phyloP scores from a whole-genome alignment of 2,113 vertebrate species.

The Taxidea taxus region DNA sequence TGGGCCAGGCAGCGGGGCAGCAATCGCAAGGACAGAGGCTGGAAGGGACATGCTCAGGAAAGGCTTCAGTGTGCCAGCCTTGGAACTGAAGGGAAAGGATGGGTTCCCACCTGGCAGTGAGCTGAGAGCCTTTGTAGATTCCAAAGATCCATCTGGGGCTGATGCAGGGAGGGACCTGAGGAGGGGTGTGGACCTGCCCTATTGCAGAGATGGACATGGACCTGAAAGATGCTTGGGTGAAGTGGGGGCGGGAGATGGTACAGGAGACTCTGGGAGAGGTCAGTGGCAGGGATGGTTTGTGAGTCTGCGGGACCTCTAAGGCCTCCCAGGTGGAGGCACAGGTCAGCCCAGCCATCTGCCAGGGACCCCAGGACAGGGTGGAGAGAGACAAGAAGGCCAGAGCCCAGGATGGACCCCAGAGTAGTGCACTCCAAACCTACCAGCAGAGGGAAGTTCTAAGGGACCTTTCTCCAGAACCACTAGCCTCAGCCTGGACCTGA shows the following conservation, averaged over 20 bases:
- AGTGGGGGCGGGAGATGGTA: not conserved
- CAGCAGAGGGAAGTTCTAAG: not conserved
- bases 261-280: too few relatives aligned
- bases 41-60: not conserved
- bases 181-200: not conserved
- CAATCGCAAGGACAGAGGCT: not conserved
- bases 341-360: not conserved
- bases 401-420: not conserved
- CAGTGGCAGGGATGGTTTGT: not conserved
- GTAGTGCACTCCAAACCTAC: not conserved
- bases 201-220: not conserved
- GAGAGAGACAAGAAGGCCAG: not conserved
- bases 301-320: not conserved
- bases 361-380: not conserved
- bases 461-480: not conserved
- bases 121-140: not conserved
- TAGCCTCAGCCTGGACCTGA: not conserved
- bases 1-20: not conserved
- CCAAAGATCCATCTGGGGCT: not conserved
- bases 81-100: not conserved
- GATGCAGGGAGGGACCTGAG: not conserved
- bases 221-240: not conserved
- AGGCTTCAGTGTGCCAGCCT: not conserved
- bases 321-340: not conserved
- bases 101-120: not conserved